Conservation (phyloP, 2,888 invertebrate genomes). For the Callinectes sapidus region DNA sequence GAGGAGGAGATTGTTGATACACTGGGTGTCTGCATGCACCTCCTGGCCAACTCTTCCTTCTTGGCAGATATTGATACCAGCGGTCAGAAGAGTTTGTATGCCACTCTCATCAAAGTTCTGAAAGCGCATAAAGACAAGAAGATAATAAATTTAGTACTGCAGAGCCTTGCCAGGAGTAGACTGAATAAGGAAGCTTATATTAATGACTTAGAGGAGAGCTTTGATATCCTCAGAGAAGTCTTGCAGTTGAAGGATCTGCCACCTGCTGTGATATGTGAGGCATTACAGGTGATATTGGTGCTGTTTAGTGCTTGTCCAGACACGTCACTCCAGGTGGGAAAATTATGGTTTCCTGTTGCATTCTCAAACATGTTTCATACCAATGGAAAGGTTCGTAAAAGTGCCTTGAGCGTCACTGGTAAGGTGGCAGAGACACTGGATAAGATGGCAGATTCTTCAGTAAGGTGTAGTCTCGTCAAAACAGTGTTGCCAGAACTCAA, state of each 20-base stretch:
- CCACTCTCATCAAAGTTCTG: constrained; percentile 47
- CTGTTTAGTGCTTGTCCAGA: constrained; percentile 37
- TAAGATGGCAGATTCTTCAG: background rate
- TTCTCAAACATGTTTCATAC: constrained; percentile 61
- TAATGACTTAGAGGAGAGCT: constrained; percentile 20
- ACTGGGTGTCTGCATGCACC: constrained; percentile 58
- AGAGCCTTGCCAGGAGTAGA: constrained; percentile 66
- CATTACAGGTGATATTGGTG: constrained; percentile 57
- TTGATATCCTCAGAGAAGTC: constrained; percentile 50
- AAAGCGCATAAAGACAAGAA: constrained; percentile 60
- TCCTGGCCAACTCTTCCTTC: constrained; percentile 59
- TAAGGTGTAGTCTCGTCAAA: constrained; percentile 17
- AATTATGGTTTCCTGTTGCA: constrained; percentile 51
- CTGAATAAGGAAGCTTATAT: constrained; percentile 49
- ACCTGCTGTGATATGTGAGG: constrained; percentile 52
- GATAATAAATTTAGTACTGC: constrained; percentile 55
- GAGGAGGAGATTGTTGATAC: constrained; percentile 57
- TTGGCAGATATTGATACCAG: constrained; percentile 31
- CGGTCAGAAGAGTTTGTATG: constrained; percentile 41
- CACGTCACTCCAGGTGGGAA: constrained; percentile 23
- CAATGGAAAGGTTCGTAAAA: constrained; percentile 48
- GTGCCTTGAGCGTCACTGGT: constrained; percentile 45
- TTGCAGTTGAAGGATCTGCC: constrained; percentile 52
- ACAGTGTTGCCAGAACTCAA: constrained; percentile 58
- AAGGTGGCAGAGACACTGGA: background rate